phyloP scores from a whole-genome alignment of 2,888 invertebrate genomes.

The Melinaea marsaeus region DNA sequence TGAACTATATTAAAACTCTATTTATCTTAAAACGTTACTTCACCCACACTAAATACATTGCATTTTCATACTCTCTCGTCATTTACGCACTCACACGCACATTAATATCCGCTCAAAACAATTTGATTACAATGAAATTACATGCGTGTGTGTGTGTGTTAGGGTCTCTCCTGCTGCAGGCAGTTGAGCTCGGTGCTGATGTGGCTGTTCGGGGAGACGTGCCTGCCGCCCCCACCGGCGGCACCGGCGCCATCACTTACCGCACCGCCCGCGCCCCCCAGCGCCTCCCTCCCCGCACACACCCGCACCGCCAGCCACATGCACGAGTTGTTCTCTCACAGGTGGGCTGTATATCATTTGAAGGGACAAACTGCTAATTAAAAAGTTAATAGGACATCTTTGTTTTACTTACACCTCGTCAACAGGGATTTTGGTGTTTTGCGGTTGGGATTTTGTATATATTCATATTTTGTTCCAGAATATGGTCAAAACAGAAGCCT shows the following conservation, averaged over 20 bases:
- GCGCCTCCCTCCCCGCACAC: constrained; percentile 23
- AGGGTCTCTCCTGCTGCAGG: constrained; percentile 79
- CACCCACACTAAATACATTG: no score
- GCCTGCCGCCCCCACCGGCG: constrained; percentile 28
- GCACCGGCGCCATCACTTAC: constrained; percentile 23
- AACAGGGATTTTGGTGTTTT: no score
- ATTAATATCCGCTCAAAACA: not conserved
- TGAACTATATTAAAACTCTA: no score
- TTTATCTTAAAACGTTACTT: no score
- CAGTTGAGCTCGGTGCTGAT: constrained; percentile 79
- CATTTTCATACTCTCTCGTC: no score
- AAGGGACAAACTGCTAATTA: not conserved
- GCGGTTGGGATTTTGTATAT: not conserved
- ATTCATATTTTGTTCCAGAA: constrained; percentile 40
- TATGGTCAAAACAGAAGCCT: constrained; percentile 65
- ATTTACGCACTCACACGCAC: not conserved
- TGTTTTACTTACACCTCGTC: no score
- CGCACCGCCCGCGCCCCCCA: constrained; percentile 27
- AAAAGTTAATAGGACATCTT: no score
- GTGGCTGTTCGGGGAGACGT: constrained; percentile 72
- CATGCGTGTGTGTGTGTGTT: constrained; percentile 13
- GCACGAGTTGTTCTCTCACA: constrained; percentile 63
- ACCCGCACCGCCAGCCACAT: constrained; percentile 44
- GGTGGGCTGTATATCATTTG: constrained; percentile 37
- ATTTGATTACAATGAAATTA: not conserved